Percentiles rank a stretch among this genome's conserved stretches.
phyloP scores from a whole-genome alignment of 2,113 vertebrate genomes.

The Saccopteryx bilineata region DNA sequence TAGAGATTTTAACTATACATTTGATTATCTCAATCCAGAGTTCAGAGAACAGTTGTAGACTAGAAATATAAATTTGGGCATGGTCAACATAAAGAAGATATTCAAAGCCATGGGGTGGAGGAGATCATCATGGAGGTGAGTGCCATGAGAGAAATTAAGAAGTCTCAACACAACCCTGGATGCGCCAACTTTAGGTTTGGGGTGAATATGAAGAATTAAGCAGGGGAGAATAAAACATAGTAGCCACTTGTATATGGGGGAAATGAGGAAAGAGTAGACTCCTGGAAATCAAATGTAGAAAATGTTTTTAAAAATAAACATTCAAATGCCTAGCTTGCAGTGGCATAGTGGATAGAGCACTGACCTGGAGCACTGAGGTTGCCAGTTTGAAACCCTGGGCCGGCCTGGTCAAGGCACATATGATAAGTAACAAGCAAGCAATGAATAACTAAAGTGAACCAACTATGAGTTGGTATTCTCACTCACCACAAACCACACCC shows the following conservation, averaged over 20 bases:
- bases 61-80: neutral
- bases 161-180: neutral
- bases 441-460: too few relatives aligned
- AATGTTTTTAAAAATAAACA: neutral
- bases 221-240: neutral
- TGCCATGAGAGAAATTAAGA: neutral
- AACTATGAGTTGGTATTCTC: too few relatives aligned
- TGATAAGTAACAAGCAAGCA: too few relatives aligned
- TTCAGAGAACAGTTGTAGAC: neutral
- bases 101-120: neutral
- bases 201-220: neutral
- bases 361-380: too few relatives aligned
- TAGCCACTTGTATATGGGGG: neutral
- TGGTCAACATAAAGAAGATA: neutral
- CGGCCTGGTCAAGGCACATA: too few relatives aligned
- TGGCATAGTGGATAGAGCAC: too few relatives aligned
- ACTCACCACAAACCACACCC: too few relatives aligned
- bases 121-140: neutral
- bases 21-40: neutral
- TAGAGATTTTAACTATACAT: neutral
- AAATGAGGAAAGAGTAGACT: neutral
- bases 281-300: slow-evolving; percentile 11
- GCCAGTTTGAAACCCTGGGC: too few relatives aligned
- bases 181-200: neutral
- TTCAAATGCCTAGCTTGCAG: too few relatives aligned